Evolutionary conservation across 1,140 invertebrate genomes (phyloP).

Genomic region (Leucophenga varia): DNA sequence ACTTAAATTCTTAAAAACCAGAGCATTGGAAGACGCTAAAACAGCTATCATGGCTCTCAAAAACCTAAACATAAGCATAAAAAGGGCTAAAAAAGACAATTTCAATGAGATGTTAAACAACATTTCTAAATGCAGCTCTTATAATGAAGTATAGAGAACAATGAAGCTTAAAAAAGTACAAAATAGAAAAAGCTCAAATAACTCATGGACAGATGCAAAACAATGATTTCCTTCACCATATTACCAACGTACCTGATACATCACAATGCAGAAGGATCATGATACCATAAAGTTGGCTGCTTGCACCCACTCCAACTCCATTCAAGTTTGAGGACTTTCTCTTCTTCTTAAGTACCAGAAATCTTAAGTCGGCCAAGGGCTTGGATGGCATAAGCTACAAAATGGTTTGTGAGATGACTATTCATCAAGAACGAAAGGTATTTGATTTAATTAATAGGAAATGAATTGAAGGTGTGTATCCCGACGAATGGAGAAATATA

Average conservation of each 20-base stretch:
- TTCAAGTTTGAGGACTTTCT: background rate
- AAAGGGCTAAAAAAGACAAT: background rate
- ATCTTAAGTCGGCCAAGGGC: background rate
- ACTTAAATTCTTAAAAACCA: background rate
- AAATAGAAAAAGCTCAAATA: background rate
- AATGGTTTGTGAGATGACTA: background rate
- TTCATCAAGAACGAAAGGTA: background rate
- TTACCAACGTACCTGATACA: background rate
- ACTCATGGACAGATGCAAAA: background rate
- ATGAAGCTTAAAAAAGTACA: constrained; percentile 2
- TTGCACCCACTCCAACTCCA: background rate
- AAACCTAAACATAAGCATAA: background rate
- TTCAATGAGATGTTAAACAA: background rate
- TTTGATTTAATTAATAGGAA: background rate
- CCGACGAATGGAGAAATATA: background rate
- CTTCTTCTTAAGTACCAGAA: background rate
- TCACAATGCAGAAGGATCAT: background rate
- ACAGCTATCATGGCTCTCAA: background rate
- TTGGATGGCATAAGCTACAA: background rate
- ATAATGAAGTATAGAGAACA: too few relatives aligned
- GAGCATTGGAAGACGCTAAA: background rate
- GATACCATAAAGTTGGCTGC: background rate
- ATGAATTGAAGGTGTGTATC: background rate
- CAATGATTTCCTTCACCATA: background rate
- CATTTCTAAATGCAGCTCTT: too few relatives aligned